These are phyloP conservation scores for Actenoides lindsayi DNA, from an alignment of 2,113 vertebrate genomes.

Conservation along the genomic window DNA sequence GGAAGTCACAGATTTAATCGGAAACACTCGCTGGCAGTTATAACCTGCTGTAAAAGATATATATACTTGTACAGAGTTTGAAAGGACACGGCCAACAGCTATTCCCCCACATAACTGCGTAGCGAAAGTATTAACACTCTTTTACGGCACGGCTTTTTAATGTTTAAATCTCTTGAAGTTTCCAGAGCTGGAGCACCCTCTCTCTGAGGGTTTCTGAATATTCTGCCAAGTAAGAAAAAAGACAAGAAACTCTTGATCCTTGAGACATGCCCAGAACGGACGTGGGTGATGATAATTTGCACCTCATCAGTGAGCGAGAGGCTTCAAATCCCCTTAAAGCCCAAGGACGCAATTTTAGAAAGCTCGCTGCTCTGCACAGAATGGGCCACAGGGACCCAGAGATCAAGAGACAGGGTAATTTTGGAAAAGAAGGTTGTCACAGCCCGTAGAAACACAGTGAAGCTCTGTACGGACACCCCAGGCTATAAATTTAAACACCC, in stretches of 20 bases:
- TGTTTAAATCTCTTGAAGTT: not conserved
- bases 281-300: not conserved
- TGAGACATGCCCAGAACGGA: not conserved
- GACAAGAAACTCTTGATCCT: not conserved
- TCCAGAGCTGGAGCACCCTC: not conserved
- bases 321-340: not conserved
- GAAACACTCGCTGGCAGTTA: conserved; percentile 19
- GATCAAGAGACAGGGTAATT: not conserved
- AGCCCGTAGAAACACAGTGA: not conserved
- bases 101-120: not conserved
- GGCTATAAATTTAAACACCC: not conserved
- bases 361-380: not conserved
- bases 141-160: not conserved
- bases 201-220: not conserved
- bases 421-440: not conserved
- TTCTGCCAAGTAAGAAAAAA: not conserved
- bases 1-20: not conserved
- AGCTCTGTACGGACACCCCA: not conserved
- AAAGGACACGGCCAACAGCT: not conserved
- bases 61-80: not conserved
- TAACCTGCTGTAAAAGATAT: not conserved
- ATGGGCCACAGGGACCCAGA: not conserved
- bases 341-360: not conserved
- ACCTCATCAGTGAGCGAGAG: not conserved
- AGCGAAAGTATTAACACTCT: not conserved